phyloP scores from a whole-genome alignment of 2,888 invertebrate species.

The Globia sparganii region DNA sequence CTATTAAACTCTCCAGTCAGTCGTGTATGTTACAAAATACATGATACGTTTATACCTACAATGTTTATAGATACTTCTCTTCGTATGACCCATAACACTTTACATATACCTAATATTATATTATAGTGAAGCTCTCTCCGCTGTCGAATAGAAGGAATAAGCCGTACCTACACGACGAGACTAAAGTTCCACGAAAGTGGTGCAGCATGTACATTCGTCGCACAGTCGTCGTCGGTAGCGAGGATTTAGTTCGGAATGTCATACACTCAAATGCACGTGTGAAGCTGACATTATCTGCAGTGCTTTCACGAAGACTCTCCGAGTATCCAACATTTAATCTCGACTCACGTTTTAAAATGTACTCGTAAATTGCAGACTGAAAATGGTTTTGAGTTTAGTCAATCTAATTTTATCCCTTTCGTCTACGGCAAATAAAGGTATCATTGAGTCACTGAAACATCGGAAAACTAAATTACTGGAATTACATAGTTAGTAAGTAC shows the following conservation, averaged over 20 bases:
- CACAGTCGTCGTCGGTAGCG: conserved; percentile 7
- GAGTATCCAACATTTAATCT: not conserved
- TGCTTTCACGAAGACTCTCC: conserved; percentile 7
- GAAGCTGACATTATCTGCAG: conserved; percentile 34
- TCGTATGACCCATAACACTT: not conserved
- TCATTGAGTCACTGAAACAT: conserved; percentile 21
- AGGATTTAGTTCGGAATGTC: conserved; percentile 50
- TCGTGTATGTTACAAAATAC: conserved; percentile 1
- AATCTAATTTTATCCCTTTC: conserved; percentile 27
- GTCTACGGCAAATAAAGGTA: conserved; percentile 11
- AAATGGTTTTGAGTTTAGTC: not conserved
- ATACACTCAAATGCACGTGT: conserved; percentile 48
- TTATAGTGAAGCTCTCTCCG: not conserved
- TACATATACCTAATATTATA: not conserved
- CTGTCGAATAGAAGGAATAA: conserved; percentile 12
- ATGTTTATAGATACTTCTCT: not conserved
- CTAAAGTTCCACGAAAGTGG: conserved; percentile 15
- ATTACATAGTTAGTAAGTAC: not conserved
- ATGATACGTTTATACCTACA: not conserved
- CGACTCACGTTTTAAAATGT: conserved; percentile 25
- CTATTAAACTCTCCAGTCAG: conserved; percentile 12
- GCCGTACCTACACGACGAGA: conserved; percentile 19
- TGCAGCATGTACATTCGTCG: conserved; percentile 27
- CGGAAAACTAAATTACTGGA: conserved; percentile 20
- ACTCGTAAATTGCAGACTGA: not conserved